Percentiles rank a stretch among this genome's conserved stretches.
phyloP scores from a whole-genome alignment of 2,113 vertebrate genomes.

The Elgaria multicarinata region DNA sequence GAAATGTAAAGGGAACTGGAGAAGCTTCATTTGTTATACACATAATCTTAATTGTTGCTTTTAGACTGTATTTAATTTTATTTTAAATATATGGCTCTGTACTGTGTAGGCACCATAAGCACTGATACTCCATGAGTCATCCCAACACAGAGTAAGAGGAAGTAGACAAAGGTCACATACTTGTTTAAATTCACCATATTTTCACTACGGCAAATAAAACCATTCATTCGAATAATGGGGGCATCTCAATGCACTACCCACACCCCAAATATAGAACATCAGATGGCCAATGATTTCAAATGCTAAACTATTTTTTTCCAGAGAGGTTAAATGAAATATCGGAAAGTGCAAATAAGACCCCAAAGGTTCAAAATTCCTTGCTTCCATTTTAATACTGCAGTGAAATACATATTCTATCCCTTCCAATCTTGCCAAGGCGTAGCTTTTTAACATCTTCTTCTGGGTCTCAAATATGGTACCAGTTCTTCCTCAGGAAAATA shows the following conservation, averaged over 20 bases:
- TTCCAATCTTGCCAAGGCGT: not conserved
- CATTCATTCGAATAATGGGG: not conserved
- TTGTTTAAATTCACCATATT: not conserved
- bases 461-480: not conserved
- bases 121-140: conserved; percentile 14
- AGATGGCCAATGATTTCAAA: not conserved
- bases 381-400: not conserved
- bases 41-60: conserved; percentile 26
- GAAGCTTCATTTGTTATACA: conserved; percentile 1
- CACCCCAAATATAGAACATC: not conserved
- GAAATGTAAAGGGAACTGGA: conserved; percentile 7
- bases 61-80: conserved; percentile 20
- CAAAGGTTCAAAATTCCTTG: not conserved
- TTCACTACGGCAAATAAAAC: not conserved
- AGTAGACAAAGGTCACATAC: conserved; percentile 4
- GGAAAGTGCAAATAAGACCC: not conserved
- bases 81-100: conserved; percentile 10
- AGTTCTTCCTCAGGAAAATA: not conserved
- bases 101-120: not conserved
- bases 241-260: not conserved
- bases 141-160: not conserved
- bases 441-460: not conserved
- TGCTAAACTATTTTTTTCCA: not conserved
- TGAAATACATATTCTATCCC: not conserved
- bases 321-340: not conserved